Evolutionary conservation across 2,888 invertebrate genomes (phyloP).

Genomic region (Sphaerolaimus hirsutus): DNA sequence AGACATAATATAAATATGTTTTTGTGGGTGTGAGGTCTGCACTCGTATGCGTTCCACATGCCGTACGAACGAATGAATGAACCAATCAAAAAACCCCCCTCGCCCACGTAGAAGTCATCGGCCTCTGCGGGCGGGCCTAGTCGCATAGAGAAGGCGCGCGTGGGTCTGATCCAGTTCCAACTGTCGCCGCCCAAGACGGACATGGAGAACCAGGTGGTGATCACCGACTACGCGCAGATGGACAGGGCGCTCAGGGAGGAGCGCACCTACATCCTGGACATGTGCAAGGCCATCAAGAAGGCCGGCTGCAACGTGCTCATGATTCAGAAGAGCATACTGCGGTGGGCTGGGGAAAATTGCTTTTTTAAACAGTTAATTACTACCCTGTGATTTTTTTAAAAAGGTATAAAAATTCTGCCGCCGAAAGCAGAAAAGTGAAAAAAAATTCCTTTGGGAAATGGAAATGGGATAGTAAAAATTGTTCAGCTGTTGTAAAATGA

Average conservation of each 20-base stretch:
- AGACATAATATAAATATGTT: background rate
- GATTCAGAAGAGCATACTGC: constrained; percentile 54
- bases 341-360: constrained; percentile 32
- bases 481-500: too few species aligned
- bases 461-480: too few species aligned
- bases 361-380: background rate
- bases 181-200: constrained; percentile 98
- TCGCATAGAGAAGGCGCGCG: constrained; percentile 83
- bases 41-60: background rate
- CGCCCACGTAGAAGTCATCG: constrained; percentile 65
- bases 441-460: too few species aligned
- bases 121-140: constrained; percentile 66
- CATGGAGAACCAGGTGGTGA: constrained; percentile 76
- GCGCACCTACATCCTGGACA: constrained; percentile 82
- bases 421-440: too few species aligned
- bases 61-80: background rate
- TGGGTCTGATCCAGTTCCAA: constrained; percentile 95
- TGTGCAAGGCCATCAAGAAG: constrained; percentile 94
- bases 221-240: constrained; percentile 98
- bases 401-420: too few species aligned
- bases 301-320: constrained; percentile 88
- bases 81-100: constrained; percentile 45
- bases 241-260: constrained; percentile 92
- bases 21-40: too few species aligned
- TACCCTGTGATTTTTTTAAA: background rate